phyloP scores from a whole-genome alignment of 2,797 vertebrate species.

The Enteromius radiatus region DNA sequence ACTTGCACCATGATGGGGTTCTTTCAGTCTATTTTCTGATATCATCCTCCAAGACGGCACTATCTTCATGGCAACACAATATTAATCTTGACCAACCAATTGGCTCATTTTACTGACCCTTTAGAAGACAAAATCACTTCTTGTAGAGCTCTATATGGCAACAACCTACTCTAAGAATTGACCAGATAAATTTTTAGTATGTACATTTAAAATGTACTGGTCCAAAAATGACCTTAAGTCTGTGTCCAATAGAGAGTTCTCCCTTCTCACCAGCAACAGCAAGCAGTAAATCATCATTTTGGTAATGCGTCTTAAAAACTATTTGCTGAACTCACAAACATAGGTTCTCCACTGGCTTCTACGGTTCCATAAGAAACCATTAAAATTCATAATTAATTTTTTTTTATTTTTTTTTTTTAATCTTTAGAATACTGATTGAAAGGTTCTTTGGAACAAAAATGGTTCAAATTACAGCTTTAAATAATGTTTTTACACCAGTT shows the following conservation, averaged over 20 bases:
- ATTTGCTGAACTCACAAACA: not conserved
- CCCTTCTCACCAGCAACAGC: not conserved
- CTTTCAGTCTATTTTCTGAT: slow-evolving; percentile 71
- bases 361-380: not conserved
- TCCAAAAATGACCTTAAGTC: not conserved
- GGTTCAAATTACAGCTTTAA: not conserved
- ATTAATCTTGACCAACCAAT: slow-evolving; percentile 57
- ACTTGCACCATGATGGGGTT: slow-evolving; percentile 63
- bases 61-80: slow-evolving; percentile 60
- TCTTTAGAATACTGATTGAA: not conserved
- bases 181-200: not conserved
- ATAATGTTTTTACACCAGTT: not conserved
- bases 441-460: not conserved
- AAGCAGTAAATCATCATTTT: not conserved
- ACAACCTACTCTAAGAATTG: not conserved
- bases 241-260: not conserved
- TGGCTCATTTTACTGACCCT: slow-evolving; percentile 41
- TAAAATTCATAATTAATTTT: not conserved
- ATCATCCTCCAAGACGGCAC: slow-evolving; percentile 52
- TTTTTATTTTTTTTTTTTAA: too few species aligned
- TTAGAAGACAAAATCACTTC: not conserved
- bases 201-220: not conserved
- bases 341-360: not conserved
- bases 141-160: not conserved
- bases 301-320: not conserved